phyloP scores from a whole-genome alignment of 1,140 invertebrate species.

The Hyles euphorbiae region DNA sequence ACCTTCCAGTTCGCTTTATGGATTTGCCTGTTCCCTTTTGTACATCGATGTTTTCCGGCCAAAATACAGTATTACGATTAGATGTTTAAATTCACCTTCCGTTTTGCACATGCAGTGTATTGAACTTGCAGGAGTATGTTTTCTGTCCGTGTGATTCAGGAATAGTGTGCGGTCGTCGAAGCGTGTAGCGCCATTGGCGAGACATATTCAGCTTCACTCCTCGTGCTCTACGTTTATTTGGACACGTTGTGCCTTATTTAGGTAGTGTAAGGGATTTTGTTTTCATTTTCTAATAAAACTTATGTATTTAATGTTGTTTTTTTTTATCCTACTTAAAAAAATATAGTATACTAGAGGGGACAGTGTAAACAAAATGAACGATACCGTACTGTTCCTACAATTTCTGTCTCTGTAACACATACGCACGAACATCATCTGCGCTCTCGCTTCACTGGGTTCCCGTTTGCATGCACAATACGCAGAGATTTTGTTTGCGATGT shows the following conservation, averaged over 20 bases:
- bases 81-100: not conserved
- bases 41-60: slow-evolving; percentile 27
- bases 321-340: slow-evolving; percentile 10
- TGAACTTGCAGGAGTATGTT: slow-evolving; percentile 14
- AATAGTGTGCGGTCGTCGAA: no score
- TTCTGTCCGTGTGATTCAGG: slow-evolving; percentile 1
- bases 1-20: slow-evolving; percentile 1
- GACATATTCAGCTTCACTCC: no score
- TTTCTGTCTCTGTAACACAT: no score
- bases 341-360: no score
- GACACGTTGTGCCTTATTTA: slow-evolving; percentile 72
- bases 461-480: no score
- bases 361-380: no score
- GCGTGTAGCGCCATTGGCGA: no score
- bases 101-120: slow-evolving; percentile 23
- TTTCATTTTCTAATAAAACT: slow-evolving; percentile 73
- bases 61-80: slow-evolving; percentile 12
- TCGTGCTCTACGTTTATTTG: slow-evolving; percentile 40
- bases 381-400: no score
- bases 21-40: slow-evolving; percentile 1
- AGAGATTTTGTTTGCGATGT: no score
- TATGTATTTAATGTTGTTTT: slow-evolving; percentile 51
- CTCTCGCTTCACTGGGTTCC: no score
- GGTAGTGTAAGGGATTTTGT: slow-evolving; percentile 70
- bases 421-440: no score